A percentile compares a stretch with the other conserved stretches of the same genome.
Evolutionary conservation across 2,888 invertebrate genomes (phyloP).

Genomic region (Aleiodes testaceus): DNA sequence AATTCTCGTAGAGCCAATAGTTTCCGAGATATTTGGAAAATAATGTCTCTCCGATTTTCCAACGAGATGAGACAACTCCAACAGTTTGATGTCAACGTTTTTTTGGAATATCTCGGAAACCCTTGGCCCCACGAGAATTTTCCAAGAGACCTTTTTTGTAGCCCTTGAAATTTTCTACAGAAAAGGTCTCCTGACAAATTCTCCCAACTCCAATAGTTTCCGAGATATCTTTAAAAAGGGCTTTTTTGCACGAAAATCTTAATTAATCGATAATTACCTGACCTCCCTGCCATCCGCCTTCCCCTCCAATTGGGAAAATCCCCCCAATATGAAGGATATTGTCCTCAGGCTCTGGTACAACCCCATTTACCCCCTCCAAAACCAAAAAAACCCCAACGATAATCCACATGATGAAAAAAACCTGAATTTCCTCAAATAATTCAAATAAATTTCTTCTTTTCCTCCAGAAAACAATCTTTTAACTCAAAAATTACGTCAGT

Average conservation of each 20-base stretch:
- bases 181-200: not conserved
- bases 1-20: too few relatives aligned
- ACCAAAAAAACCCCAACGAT: too few relatives aligned
- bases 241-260: too few relatives aligned
- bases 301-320: conserved; percentile 97
- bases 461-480: not conserved
- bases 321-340: conserved; percentile 96
- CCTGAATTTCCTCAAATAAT: conserved; percentile 38
- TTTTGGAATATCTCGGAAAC: not conserved
- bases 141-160: too few relatives aligned
- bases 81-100: too few relatives aligned
- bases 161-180: too few relatives aligned
- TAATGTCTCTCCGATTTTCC: too few relatives aligned
- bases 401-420: conserved; percentile 51
- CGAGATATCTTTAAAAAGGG: too few relatives aligned
- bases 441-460: not conserved
- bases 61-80: too few relatives aligned
- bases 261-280: conserved; percentile 74
- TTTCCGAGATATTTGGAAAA: too few relatives aligned
- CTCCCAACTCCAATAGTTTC: too few relatives aligned
- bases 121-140: too few relatives aligned
- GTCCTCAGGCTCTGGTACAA: conserved; percentile 60
- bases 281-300: conserved; percentile 98
- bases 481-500: conserved; percentile 18
- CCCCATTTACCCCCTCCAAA: conserved; percentile 53